Evolutionary conservation across 2,797 vertebrate genomes (phyloP), one percentile per base, ranked within the genome.

Genomic region (Argya squamiceps): DNA sequence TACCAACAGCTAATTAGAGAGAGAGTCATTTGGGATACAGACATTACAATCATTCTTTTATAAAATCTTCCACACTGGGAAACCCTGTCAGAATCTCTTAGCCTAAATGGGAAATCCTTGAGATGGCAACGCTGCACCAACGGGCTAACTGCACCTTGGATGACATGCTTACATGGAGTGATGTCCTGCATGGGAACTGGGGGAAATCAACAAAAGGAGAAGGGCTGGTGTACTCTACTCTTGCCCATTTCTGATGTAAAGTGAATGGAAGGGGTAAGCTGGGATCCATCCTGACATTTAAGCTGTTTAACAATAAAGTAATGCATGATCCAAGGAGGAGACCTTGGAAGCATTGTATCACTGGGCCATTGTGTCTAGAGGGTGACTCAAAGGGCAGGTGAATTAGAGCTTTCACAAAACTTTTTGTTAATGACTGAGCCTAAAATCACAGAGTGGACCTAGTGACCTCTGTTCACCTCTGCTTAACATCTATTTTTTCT

Each of bases 1-100:
- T 63, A 70, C 13, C 63, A 78, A 53, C 26, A 70, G 79, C 71
- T 91, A 68, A 89, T 64, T 71, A 88, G 62, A 89, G 67, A 55
- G 8, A 69, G 11, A 76, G 29, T 67, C 27, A 78, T 36, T 36
- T 67, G 65, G 73, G 68, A 74, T 34, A 67, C 21, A 59, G 56
- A 15, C 49, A 56, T n/a, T 58, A 60, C 16, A 85, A 74, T 84
- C 1, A 14, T 15, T 65, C 39, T 70, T 80, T 70, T 71, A 88
- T 71, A 67, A 62, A 71, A 50, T n/a, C 59, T 73, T 55, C 43
- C 46, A 64, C 1, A 1, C n/a, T 19, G 86, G 74, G 29, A 94
- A 84, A 43, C 23, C 29, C 62, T 59, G 9, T 55, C n/a, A 81
- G 73, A 60, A 63, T 62, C 2, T 3, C 47, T 23, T 19, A 43